phyloP scores from a whole-genome alignment of 37 sponge, comb jelly and placozoan genomes.

The Mnemiopsis leidyi region DNA sequence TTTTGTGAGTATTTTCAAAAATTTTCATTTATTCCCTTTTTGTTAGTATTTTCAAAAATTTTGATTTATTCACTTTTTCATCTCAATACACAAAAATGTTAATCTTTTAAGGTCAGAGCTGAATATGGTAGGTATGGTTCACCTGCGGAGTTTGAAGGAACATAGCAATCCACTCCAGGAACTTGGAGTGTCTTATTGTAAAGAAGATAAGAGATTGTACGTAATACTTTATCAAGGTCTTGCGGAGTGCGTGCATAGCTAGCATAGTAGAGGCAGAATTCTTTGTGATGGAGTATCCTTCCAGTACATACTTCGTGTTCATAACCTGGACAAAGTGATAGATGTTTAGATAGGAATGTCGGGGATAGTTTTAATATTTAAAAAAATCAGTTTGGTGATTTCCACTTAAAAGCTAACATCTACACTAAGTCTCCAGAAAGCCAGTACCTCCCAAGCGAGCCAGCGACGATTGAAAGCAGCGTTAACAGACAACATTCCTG shows the following conservation, averaged over 20 bases:
- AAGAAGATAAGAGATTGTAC: conserved; percentile 70
- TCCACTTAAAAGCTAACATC: background rate
- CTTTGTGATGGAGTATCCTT: conserved; percentile 90
- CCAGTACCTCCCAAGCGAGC: conserved; percentile 87
- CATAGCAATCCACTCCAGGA: conserved; percentile 41
- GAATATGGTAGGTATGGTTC: no score
- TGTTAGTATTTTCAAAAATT: no score
- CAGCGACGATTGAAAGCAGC: conserved; percentile 76
- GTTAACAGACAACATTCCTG: conserved; percentile 82
- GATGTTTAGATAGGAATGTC: no score
- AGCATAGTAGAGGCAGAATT: conserved; percentile 86
- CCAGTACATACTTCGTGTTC: conserved; percentile 82
- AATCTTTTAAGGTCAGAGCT: no score
- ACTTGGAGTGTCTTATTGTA: conserved; percentile 15
- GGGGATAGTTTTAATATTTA: no score
- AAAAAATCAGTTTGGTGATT: background rate
- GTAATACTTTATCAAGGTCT: conserved; percentile 78
- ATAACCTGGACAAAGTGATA: conserved; percentile 70
- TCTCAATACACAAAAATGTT: no score
- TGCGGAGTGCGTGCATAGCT: conserved; percentile 77
- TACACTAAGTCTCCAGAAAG: background rate
- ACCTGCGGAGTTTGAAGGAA: conserved; percentile 61
- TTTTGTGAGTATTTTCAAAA: no score
- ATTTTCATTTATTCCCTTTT: no score
- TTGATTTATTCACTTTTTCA: no score